A percentile compares a stretch with the other conserved stretches of the same genome.
phyloP scores from a whole-genome alignment of 2,797 vertebrate genomes.

The Spheniscus humboldti region DNA sequence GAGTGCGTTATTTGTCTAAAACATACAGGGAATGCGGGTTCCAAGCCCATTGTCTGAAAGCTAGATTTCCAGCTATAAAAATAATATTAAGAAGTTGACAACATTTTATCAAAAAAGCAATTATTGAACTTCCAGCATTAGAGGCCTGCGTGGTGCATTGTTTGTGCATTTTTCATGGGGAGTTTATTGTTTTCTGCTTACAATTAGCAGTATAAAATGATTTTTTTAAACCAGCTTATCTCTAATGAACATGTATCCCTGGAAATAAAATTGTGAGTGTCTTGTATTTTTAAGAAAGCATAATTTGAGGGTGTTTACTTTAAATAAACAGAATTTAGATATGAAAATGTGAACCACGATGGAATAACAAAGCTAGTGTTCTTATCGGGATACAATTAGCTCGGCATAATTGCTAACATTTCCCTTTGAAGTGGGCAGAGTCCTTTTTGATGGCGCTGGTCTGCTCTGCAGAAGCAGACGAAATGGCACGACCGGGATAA shows the following conservation, averaged over 20 bases:
- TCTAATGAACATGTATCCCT: slow-evolving; percentile 28
- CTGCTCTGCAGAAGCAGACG: not conserved
- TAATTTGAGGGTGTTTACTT: slow-evolving; percentile 39
- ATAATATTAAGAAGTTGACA: slow-evolving; percentile 27
- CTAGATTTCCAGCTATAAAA: slow-evolving; percentile 29
- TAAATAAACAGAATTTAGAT: not conserved
- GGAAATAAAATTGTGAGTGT: not conserved
- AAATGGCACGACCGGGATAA: not conserved
- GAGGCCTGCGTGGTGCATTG: not conserved
- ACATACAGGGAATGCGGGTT: slow-evolving; percentile 10
- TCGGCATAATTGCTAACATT: not conserved
- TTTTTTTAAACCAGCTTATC: slow-evolving; percentile 40
- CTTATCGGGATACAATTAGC: not conserved
- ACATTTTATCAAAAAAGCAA: slow-evolving; percentile 44
- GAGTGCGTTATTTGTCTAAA: slow-evolving; percentile 67
- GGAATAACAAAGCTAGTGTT: not conserved
- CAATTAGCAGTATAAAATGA: slow-evolving; percentile 20
- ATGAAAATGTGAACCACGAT: not conserved
- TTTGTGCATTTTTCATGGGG: not conserved
- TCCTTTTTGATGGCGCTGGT: not conserved
- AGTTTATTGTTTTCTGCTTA: slow-evolving; percentile 22
- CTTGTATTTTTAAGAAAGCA: not conserved
- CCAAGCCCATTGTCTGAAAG: slow-evolving; percentile 32
- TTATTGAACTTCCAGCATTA: not conserved
- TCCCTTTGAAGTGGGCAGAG: slow-evolving; percentile 1